Evolutionary conservation across 2,113 vertebrate species (phyloP), one percentile per base, ranked within the genome.

Genomic region (Plestiodon gilberti): DNA sequence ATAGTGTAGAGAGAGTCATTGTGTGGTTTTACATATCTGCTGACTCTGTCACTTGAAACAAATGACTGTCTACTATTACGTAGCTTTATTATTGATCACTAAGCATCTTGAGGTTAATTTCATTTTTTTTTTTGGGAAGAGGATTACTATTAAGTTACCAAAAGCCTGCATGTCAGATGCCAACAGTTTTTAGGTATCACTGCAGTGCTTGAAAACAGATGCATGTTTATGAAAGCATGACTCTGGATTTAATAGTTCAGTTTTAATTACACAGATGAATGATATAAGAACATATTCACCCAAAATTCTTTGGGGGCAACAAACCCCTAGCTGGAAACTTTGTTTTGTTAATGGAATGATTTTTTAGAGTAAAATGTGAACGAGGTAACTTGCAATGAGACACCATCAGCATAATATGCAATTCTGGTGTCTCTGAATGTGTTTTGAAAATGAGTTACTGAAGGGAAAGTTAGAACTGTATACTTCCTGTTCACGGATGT

Each of bases 41-140:
- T 78, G 73, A 78, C 40, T 14, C 43, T 65, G 71, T 73, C 33
- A 79, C 30, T 74, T 86, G 40, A 67, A 23, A 61, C 65, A 78
- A 62, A 48, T 55, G 28, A 82, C 38, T 38, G 22, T 89, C 79
- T 83, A 40, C 38, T 78, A 35, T 61, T 84, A 82, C 40, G 76
- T 76, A 30, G 10, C 43, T 87, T 81, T 61, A 82, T 77, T 82
- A 71, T 73, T 87, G 61, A 33, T 33, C 3, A 65, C 15, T 28
- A 62, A 65, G 55, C 64, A 62, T 77, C 64, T 77, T 64, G 71
- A 73, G 55, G 30, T 28, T 57, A 69, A 81, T 81, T 70, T 55
- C 18, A 38, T 67, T 35, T 25, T 74, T 84, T 78, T 11, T n/a
- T n/a, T n/a, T n/a, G n/a, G n/a, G n/a, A 14, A 52, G n/a, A 61